Percentiles rank a stretch among this genome's conserved stretches.
These are phyloP conservation scores for Valencia hispanica DNA, from an alignment of 2,797 vertebrate genomes.

Conservation along the genomic window DNA sequence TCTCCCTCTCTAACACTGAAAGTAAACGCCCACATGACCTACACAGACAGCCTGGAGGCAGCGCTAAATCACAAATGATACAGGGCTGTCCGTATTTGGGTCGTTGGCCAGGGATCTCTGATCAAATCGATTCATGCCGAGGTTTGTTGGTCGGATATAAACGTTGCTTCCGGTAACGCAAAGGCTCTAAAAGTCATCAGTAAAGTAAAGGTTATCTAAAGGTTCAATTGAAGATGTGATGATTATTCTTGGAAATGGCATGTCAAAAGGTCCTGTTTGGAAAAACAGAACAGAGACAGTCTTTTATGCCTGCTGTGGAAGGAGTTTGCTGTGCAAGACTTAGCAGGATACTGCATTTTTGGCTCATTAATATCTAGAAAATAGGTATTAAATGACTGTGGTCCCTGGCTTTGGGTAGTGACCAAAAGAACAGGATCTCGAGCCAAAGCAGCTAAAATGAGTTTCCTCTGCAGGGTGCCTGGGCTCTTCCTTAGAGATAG, in stretches of 20 bases:
- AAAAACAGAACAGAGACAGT: slow-evolving; percentile 10
- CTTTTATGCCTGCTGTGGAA: not conserved
- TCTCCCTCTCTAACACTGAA: slow-evolving; percentile 41
- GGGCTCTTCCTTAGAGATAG: not conserved
- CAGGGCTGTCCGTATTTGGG: slow-evolving; percentile 41
- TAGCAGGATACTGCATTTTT: not conserved
- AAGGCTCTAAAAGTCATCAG: slow-evolving; percentile 24
- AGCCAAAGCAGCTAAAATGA: too few relatives aligned
- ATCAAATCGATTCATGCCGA: slow-evolving; percentile 38
- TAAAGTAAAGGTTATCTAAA: slow-evolving; percentile 40
- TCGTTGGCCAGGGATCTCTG: slow-evolving; percentile 40
- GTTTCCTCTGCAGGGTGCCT: not conserved
- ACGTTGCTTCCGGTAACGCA: slow-evolving; percentile 18
- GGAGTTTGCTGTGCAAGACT: not conserved
- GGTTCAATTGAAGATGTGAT: slow-evolving; percentile 33
- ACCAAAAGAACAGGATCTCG: not conserved
- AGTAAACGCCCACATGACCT: slow-evolving; percentile 55
- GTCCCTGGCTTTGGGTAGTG: not conserved
- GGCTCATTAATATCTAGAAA: not conserved
- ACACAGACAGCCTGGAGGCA: slow-evolving; percentile 44
- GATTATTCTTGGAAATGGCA: slow-evolving; percentile 32
- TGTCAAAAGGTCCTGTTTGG: not conserved
- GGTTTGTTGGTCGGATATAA: slow-evolving; percentile 19
- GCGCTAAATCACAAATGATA: slow-evolving; percentile 39
- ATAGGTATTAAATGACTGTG: not conserved